These are phyloP conservation scores for Pilophorus perplexus DNA, from an alignment of 2,888 invertebrate species.

Conservation along the genomic window DNA sequence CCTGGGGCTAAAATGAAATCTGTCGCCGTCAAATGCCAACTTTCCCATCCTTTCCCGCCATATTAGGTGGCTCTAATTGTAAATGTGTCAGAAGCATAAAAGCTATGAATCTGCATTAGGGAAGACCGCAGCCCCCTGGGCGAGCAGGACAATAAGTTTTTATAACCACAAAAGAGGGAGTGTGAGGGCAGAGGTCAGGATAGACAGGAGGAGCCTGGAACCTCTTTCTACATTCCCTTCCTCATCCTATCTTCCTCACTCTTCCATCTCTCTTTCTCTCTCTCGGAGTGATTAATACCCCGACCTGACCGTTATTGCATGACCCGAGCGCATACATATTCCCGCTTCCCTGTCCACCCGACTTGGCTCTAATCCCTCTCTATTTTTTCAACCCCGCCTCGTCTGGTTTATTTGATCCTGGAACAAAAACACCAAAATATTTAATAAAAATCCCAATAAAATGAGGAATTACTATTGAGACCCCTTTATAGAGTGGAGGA, in stretches of 20 bases:
- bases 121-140: background rate
- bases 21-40: too few relatives aligned
- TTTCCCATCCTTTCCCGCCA: too few relatives aligned
- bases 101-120: slow-evolving; percentile 10
- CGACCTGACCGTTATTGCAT: slow-evolving; percentile 3
- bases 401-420: background rate
- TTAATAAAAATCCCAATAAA: too few relatives aligned
- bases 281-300: slow-evolving; percentile 10
- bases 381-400: background rate
- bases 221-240: background rate
- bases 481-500: too few relatives aligned
- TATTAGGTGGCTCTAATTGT: slow-evolving; percentile 8
- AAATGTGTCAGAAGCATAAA: background rate
- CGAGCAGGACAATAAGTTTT: slow-evolving; percentile 3
- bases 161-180: background rate
- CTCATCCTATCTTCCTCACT: background rate
- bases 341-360: background rate
- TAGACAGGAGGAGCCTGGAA: background rate
- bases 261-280: too few relatives aligned
- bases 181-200: background rate
- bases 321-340: background rate
- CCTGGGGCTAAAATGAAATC: too few relatives aligned
- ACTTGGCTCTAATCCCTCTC: too few relatives aligned
- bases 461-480: too few relatives aligned
- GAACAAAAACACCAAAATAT: too few relatives aligned